phyloP scores from a whole-genome alignment of 1,140 invertebrate genomes.

The Berghia stephanieae region DNA sequence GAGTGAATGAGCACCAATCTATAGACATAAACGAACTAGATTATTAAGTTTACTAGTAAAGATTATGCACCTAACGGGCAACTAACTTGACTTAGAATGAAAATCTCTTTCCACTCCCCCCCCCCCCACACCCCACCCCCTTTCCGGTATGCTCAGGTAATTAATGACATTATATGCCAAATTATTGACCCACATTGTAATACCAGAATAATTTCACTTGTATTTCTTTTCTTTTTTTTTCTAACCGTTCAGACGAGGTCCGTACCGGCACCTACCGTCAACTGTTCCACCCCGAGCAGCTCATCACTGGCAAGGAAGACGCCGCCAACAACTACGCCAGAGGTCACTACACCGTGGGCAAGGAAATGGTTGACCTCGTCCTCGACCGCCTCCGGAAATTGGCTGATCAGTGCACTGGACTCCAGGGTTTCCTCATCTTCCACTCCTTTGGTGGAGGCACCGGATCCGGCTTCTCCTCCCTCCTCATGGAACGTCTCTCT shows the following conservation, averaged over 20 bases:
- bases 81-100: background rate
- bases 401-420: slow-evolving; percentile 66
- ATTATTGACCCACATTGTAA: background rate
- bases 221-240: no score
- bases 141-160: background rate
- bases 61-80: no score
- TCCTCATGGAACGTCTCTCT: slow-evolving; percentile 22
- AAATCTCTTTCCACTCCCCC: background rate
- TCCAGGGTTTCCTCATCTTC: slow-evolving; percentile 69
- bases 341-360: slow-evolving; percentile 64
- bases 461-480: slow-evolving; percentile 27
- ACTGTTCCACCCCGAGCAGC: slow-evolving; percentile 82
- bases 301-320: slow-evolving; percentile 82
- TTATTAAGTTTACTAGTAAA: no score
- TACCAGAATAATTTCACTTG: background rate
- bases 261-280: slow-evolving; percentile 76
- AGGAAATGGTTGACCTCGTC: slow-evolving; percentile 63
- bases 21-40: no score
- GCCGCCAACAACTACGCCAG: slow-evolving; percentile 72
- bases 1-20: no score
- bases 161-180: background rate
- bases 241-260: slow-evolving; percentile 62
- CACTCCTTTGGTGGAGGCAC: slow-evolving; percentile 77
- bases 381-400: slow-evolving; percentile 54
- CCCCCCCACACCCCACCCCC: background rate